Percentiles rank a stretch among this genome's conserved stretches.
Evolutionary conservation across 92 coral and sea anemone species (phyloP).

Genomic region (Porites divaricata): DNA sequence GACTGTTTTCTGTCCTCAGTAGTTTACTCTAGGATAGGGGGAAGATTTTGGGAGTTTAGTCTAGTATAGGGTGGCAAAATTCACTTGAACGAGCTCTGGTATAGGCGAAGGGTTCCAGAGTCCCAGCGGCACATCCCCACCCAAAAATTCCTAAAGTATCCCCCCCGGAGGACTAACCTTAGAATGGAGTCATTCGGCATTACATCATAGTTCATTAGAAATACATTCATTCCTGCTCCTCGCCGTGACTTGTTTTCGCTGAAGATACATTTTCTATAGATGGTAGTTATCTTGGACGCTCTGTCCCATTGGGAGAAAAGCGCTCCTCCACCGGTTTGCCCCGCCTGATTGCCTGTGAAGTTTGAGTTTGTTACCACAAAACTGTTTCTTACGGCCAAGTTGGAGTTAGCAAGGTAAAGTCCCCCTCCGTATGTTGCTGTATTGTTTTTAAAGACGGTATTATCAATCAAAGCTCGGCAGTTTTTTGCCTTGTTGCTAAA

Average conservation of each 20-base stretch:
- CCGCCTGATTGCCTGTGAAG: constrained; percentile 63
- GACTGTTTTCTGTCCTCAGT: no score
- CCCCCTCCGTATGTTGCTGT: constrained; percentile 93
- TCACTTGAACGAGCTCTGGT: no score
- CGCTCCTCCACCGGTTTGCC: constrained; percentile 91
- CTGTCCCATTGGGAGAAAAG: constrained; percentile 77
- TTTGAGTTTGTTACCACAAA: constrained; percentile 41
- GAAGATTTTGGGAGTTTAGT: no score
- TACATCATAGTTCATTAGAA: constrained; percentile 59
- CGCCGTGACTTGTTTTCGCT: constrained; percentile 66
- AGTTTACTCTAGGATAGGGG: no score
- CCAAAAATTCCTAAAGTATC: no score
- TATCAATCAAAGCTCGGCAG: constrained; percentile 53
- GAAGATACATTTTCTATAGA: constrained; percentile 59
- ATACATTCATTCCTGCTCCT: constrained; percentile 77
- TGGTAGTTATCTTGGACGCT: constrained; percentile 49
- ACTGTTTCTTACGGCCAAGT: constrained; percentile 54
- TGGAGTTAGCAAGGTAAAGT: constrained; percentile 56
- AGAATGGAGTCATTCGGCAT: constrained; percentile 53
- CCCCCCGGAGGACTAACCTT: constrained; percentile 17
- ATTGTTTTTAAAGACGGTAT: constrained; percentile 63
- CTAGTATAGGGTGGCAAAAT: no score
- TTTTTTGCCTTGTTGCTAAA: constrained; percentile 33
- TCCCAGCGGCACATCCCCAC: no score
- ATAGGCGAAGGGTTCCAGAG: no score